These are phyloP conservation scores for Plebejus melissa DNA, from an alignment of 2,888 invertebrate species.

Conservation along the genomic window DNA sequence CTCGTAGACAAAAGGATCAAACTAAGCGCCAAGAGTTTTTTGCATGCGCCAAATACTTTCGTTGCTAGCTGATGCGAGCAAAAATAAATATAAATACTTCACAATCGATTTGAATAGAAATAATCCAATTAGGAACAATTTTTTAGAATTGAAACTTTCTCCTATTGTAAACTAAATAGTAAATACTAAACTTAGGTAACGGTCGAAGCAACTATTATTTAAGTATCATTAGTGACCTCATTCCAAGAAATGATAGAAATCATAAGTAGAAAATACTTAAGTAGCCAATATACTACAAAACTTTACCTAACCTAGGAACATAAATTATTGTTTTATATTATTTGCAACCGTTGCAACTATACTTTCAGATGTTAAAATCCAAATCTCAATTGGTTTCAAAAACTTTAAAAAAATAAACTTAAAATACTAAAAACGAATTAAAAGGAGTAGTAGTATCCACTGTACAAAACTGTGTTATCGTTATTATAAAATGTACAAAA, in stretches of 20 bases:
- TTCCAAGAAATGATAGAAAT: not conserved
- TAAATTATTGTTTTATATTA: too few species aligned
- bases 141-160: not conserved
- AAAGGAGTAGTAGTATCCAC: too few species aligned
- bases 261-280: not conserved
- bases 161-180: not conserved
- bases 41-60: slow-evolving; percentile 37
- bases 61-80: slow-evolving; percentile 26
- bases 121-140: slow-evolving; percentile 20
- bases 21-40: slow-evolving; percentile 44
- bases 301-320: too few species aligned
- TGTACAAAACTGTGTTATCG: not conserved
- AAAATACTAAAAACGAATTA: too few species aligned
- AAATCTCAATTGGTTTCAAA: too few species aligned
- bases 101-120: slow-evolving; percentile 7
- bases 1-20: slow-evolving; percentile 46
- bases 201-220: not conserved
- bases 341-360: too few species aligned
- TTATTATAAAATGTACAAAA: not conserved
- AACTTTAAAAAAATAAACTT: too few species aligned
- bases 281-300: not conserved
- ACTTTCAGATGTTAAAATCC: too few species aligned
- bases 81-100: slow-evolving; percentile 26
- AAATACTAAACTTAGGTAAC: not conserved
- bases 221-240: not conserved